Base-by-base conservation (phyloP, 2,797 vertebrate species). In the Gymnoscopelus braueri region DNA sequence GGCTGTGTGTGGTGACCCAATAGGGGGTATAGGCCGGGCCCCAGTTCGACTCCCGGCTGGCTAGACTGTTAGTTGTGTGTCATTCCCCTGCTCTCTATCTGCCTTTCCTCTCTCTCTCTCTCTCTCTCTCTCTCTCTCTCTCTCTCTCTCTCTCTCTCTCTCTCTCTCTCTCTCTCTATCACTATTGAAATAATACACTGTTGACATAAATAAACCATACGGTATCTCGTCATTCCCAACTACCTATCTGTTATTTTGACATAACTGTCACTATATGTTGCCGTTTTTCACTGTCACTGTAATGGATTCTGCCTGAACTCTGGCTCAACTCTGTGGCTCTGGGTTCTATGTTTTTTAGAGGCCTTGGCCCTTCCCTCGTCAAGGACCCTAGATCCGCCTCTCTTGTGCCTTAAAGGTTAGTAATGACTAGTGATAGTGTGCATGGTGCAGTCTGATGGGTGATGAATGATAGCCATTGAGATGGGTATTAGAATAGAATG, bases 341-440 rank as follows among this genome's bases (percentile, higher is more conserved):
- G 14, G 56, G 35, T 32, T 3, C 44, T 66, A 60, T 67, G 0
- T 2, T 75, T 44, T 64, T 84, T 72, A 85, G 75, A 73, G 88
- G 86, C 86, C 83, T 85, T 83, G 82, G 65, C 80, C 81, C 75
- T 39, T 71, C 9, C 61, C 48, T 63, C 61, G 50, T 54, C 65
- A 1, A 26, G 52, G 69, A 58, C 74, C 75, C 58, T 71, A 68
- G 4, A 50, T 70, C 67, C n/a, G 74, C 60, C 62, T 50, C 51
- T 50, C 71, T 15, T 10, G 60, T 60, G 65, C 67, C 79, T 84
- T 52, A 23, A 44, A 66, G 74, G 65, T 55, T 53, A 62, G 61
- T 55, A 63, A 67, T 65, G 72, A 11, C 60, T 59, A 78, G 62
- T 48, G 72, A 83, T 77, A 11, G 71, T 2, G 65, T 72, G 80